Evolutionary conservation across 2,888 invertebrate genomes (phyloP).

Genomic region (Rotaria socialis): DNA sequence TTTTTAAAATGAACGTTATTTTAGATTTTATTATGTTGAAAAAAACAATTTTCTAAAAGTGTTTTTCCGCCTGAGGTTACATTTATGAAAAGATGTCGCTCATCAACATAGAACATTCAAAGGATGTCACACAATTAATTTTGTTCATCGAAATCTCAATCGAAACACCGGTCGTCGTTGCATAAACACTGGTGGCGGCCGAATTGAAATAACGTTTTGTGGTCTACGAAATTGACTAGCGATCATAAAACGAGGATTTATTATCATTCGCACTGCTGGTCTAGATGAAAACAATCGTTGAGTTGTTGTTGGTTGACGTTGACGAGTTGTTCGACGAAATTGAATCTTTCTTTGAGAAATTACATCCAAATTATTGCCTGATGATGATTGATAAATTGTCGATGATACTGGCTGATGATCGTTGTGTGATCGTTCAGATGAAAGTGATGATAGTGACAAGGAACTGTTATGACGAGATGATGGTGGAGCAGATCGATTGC

Average conservation of each 20-base stretch:
- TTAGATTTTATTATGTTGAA: neutral
- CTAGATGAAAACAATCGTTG: neutral
- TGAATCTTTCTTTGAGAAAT: neutral
- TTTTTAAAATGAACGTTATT: neutral
- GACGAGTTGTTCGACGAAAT: conserved; percentile 7
- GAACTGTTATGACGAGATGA: neutral
- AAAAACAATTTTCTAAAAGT: neutral
- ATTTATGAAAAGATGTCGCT: neutral
- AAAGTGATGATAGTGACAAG: neutral
- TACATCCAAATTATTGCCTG: neutral
- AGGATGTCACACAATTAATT: neutral
- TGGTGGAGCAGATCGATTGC: neutral
- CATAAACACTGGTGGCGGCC: neutral
- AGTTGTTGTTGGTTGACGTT: neutral
- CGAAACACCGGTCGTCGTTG: neutral
- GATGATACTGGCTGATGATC: neutral
- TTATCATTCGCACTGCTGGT: neutral
- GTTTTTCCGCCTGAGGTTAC: neutral
- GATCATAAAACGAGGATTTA: neutral
- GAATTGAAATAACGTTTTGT: neutral
- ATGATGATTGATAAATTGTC: neutral
- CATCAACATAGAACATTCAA: neutral
- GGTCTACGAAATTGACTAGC: neutral
- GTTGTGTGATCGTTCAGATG: neutral
- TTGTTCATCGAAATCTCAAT: neutral